Evolutionary conservation across 2,888 invertebrate genomes (phyloP), one percentile per base, ranked within the genome.

Genomic region (Atethmia centrago): DNA sequence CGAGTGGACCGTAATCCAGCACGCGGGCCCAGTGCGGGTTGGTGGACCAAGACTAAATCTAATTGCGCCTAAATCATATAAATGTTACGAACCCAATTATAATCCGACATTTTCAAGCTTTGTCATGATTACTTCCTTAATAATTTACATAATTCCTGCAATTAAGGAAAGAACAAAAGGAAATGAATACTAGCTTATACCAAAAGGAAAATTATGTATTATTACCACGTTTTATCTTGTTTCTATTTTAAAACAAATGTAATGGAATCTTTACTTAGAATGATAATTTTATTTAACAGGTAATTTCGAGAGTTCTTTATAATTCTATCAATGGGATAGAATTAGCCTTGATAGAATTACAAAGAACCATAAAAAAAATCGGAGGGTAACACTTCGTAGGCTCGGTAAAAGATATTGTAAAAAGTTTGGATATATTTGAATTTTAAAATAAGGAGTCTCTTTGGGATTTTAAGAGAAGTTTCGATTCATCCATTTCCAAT

Each of bases 11-110:
- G 2, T 58, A 67, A 56, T 45, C 16, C 21, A 36, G 16, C 28
- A n/a, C 25, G 9, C 12, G 12, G 40, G 19, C 12, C 21, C 67
- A 16, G 1, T 1, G 56, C 16, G 31, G 28, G 19, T 55, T 14
- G 7, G 53, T 55, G 7, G 12, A 56, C 49, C 47, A 45, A 25
- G 67, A 36, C 68, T 4, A 12, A 25, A 42, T 56, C 3, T 58
- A 74, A 67, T 68, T 45, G 14, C 51, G 16, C 5, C 45, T 58
- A 36, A 68, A 77, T 77, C 58, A 68, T 68, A 58, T 51, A 77
- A 67, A 74, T 77, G n/a, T 58, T 36, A 69, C 36, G 51, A 78
- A 75, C 55, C 40, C 79, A 76, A 78, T 76, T 71, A 79, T 62
- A 55, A 76, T 62, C 79, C 51, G 14, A 40, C 73, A 58, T 72